Evolutionary conservation across 2,113 vertebrate genomes (phyloP).

Genomic region (Pseudopipra pipra): DNA sequence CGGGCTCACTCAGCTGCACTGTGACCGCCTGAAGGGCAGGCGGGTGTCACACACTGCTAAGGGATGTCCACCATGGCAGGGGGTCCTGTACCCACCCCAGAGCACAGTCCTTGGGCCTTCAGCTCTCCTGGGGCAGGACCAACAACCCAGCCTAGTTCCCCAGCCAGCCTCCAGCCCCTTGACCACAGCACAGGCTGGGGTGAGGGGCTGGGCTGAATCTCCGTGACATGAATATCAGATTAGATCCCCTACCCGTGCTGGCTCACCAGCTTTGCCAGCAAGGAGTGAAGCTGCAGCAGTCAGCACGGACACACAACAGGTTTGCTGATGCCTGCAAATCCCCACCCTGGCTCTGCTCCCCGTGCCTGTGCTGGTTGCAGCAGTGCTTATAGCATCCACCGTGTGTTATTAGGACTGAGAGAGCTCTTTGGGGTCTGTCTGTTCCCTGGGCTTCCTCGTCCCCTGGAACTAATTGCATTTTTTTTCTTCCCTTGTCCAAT

Average conservation of each 20-base stretch:
- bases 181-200: background rate
- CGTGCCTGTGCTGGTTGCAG: background rate
- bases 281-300: background rate
- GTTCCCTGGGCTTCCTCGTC: background rate
- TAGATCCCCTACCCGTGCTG: background rate
- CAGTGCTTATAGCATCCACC: background rate
- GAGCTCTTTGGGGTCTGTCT: background rate
- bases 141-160: background rate
- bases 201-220: background rate
- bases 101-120: fast-evolving
- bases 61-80: background rate
- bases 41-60: background rate
- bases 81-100: background rate
- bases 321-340: conserved; percentile 35
- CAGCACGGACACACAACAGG: conserved; percentile 6
- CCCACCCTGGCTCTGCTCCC: background rate
- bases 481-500: background rate
- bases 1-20: background rate
- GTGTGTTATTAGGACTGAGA: background rate
- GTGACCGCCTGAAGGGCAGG: background rate
- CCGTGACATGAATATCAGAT: background rate
- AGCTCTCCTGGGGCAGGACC: background rate
- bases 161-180: background rate
- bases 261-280: background rate
- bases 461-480: background rate